These are phyloP conservation scores for Drosophila lacicola DNA, from an alignment of 2,888 invertebrate genomes.

Conservation along the genomic window DNA sequence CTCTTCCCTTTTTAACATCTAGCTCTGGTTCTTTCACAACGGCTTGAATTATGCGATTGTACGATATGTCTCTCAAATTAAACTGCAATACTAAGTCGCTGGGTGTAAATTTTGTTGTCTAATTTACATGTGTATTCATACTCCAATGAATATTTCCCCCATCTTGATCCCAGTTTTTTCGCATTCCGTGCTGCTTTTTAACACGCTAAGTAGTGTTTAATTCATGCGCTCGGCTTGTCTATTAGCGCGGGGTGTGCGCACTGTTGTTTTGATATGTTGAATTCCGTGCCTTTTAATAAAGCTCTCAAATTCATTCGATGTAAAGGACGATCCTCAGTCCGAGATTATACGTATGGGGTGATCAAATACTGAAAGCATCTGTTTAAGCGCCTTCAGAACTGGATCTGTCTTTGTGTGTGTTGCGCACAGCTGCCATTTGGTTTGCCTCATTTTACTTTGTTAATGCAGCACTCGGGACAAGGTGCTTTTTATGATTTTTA, in stretches of 20 bases:
- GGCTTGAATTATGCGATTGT: slow-evolving; percentile 1
- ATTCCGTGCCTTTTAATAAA: background rate
- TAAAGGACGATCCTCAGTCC: slow-evolving; percentile 4
- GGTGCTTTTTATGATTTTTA: too few species aligned
- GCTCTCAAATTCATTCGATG: slow-evolving; percentile 1
- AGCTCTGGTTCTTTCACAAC: background rate
- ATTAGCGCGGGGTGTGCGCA: background rate
- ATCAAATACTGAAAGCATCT: slow-evolving; percentile 3
- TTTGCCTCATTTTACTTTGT: too few species aligned
- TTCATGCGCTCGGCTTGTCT: slow-evolving; percentile 7
- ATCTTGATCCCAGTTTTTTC: slow-evolving; percentile 1
- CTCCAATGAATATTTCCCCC: slow-evolving; percentile 4
- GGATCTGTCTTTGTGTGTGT: background rate
- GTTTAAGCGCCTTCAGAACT: slow-evolving; percentile 1
- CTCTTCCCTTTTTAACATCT: background rate
- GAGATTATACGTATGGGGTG: slow-evolving; percentile 2
- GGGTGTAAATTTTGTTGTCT: background rate
- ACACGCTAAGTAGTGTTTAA: background rate
- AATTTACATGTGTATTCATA: background rate
- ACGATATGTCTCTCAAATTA: background rate
- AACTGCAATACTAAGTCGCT: background rate
- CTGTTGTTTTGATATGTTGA: background rate
- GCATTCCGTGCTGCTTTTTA: background rate
- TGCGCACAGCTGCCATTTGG: too few species aligned
- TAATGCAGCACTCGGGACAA: too few species aligned